phyloP scores from a whole-genome alignment of 2,888 invertebrate genomes.

The Hoplodrina blanda region DNA sequence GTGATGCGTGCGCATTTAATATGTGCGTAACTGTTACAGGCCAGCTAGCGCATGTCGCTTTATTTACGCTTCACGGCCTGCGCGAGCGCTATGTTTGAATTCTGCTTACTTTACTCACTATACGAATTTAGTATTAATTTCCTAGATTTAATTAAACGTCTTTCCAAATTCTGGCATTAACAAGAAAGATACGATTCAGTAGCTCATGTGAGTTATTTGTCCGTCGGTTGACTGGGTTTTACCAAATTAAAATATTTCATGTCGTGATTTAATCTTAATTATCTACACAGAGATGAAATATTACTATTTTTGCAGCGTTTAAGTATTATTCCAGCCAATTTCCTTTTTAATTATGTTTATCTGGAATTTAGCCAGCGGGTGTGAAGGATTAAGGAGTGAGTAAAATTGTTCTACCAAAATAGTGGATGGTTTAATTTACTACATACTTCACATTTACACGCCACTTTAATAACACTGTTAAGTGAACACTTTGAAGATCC shows the following conservation, averaged over 20 bases:
- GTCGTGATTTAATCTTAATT: slow-evolving; percentile 22
- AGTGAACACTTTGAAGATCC: slow-evolving; percentile 81
- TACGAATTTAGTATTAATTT: not conserved
- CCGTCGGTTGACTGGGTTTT: slow-evolving; percentile 11
- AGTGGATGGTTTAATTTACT: slow-evolving; percentile 55
- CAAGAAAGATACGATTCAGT: not conserved
- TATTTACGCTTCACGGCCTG: slow-evolving; percentile 67
- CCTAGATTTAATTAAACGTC: slow-evolving; percentile 8
- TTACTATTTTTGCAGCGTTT: slow-evolving; percentile 13
- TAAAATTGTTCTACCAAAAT: slow-evolving; percentile 48
- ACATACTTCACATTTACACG: slow-evolving; percentile 71
- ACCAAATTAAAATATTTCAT: slow-evolving; percentile 16
- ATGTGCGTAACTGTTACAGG: slow-evolving; percentile 59
- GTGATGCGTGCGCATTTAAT: slow-evolving; percentile 44
- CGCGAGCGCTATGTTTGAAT: slow-evolving; percentile 46
- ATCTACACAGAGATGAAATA: slow-evolving; percentile 21
- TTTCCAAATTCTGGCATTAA: not conserved
- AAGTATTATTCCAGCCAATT: slow-evolving; percentile 33
- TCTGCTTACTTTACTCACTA: slow-evolving; percentile 18
- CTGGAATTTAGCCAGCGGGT: slow-evolving; percentile 38
- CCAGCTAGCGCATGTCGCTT: slow-evolving; percentile 57
- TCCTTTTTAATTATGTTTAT: slow-evolving; percentile 31
- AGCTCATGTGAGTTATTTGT: not conserved
- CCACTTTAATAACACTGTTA: slow-evolving; percentile 77
- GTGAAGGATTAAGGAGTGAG: slow-evolving; percentile 40